Percentiles rank a stretch among this genome's conserved stretches.
Evolutionary conservation across 2,797 vertebrate genomes (phyloP).

Genomic region (Thaleichthys pacificus): DNA sequence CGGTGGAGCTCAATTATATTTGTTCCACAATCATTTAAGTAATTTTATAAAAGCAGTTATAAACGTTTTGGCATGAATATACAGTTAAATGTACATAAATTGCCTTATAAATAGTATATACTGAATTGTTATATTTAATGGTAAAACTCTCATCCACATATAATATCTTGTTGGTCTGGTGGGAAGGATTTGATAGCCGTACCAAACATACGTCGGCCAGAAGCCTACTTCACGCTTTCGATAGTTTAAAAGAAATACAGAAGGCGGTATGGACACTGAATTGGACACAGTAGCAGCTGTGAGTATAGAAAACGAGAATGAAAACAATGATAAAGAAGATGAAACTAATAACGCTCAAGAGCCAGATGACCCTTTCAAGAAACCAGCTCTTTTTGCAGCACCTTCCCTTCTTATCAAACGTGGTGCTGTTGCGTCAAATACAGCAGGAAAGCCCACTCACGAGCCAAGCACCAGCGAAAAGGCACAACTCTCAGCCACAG

Average conservation of each 20-base stretch:
- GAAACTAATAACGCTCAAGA: neutral
- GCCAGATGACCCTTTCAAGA: conserved; percentile 70
- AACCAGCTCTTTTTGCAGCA: conserved; percentile 65
- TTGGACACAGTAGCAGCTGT: conserved; percentile 30
- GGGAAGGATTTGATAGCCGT: conserved; percentile 45
- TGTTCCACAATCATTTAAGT: too few species aligned
- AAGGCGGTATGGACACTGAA: conserved; percentile 30
- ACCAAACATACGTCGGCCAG: conserved; percentile 71
- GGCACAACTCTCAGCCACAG: neutral
- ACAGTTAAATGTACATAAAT: too few species aligned
- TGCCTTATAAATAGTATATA: neutral
- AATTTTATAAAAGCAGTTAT: too few species aligned
- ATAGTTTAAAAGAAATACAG: conserved; percentile 27
- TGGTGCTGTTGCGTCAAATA: neutral
- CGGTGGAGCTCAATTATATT: too few species aligned
- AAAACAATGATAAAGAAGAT: neutral
- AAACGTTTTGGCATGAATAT: too few species aligned
- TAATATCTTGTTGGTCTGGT: conserved; percentile 1
- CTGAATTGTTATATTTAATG: too few species aligned
- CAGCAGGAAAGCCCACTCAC: conserved; percentile 1
- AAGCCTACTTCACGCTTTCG: conserved; percentile 19
- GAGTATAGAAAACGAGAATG: neutral
- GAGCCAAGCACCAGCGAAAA: conserved; percentile 26
- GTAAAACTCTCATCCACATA: neutral
- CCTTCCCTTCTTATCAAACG: conserved; percentile 62